Evolutionary conservation across 2,888 invertebrate genomes (phyloP).

Genomic region (Polydrusus cervinus): DNA sequence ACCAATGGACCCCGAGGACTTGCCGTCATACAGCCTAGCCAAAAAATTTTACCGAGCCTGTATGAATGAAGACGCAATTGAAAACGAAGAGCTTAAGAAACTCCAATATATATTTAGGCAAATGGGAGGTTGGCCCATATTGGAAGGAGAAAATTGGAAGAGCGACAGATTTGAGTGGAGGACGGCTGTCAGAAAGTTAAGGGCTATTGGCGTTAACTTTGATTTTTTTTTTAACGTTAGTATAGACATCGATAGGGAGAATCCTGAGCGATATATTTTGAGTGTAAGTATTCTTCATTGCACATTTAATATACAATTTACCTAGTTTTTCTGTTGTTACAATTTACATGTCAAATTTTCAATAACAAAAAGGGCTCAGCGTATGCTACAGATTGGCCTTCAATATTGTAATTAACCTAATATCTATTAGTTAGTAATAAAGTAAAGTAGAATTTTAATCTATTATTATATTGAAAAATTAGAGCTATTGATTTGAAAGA

Average conservation of each 20-base stretch:
- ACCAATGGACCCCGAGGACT: slow-evolving; percentile 52
- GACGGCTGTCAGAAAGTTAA: slow-evolving; percentile 64
- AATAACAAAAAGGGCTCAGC: no score
- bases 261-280: slow-evolving; percentile 64
- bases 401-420: no score
- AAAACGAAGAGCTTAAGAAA: slow-evolving; percentile 63
- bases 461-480: no score
- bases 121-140: slow-evolving; percentile 77
- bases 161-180: slow-evolving; percentile 68
- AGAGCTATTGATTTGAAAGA: no score
- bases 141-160: slow-evolving; percentile 72
- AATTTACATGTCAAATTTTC: no score
- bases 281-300: slow-evolving; percentile 60
- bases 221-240: slow-evolving; percentile 65
- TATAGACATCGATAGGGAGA: slow-evolving; percentile 61
- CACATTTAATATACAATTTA: no score
- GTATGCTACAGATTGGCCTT: no score
- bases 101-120: slow-evolving; percentile 68
- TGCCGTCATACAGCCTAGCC: slow-evolving; percentile 60
- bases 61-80: slow-evolving; percentile 65
- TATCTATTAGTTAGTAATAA: no score
- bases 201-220: slow-evolving; percentile 65
- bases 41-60: slow-evolving; percentile 67
- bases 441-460: no score
- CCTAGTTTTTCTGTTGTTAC: no score